A percentile compares a stretch with the other conserved stretches of the same genome.
Evolutionary conservation across 2,888 invertebrate genomes (phyloP).

Genomic region (Furcula furcula): DNA sequence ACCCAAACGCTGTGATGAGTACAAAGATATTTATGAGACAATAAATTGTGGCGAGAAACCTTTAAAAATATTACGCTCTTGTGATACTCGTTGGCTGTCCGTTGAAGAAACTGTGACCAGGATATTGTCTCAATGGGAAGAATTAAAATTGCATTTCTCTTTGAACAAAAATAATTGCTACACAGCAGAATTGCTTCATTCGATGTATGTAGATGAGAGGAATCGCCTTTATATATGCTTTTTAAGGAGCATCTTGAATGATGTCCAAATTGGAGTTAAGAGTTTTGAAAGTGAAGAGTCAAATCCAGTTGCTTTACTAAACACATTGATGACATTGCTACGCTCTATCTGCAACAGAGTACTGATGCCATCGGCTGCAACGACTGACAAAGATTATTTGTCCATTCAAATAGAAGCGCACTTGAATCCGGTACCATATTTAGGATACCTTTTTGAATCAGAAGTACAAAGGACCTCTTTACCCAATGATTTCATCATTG

Average conservation of each 20-base stretch:
- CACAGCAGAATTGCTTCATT: conserved; percentile 1
- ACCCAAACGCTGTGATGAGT: conserved; percentile 17
- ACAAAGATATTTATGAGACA: not conserved
- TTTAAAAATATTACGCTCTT: not conserved
- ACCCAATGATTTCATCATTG: too few species aligned
- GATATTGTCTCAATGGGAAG: conserved; percentile 2
- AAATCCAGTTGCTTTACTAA: too few species aligned
- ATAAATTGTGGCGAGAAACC: conserved; percentile 3
- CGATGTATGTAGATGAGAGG: not conserved
- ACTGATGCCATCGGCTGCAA: too few species aligned
- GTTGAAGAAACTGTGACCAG: conserved; percentile 1
- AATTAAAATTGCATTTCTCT: conserved; percentile 1
- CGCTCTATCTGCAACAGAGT: too few species aligned
- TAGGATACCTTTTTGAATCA: too few species aligned
- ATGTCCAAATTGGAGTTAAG: too few species aligned
- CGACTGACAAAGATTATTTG: too few species aligned
- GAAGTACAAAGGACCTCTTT: too few species aligned
- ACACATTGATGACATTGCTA: too few species aligned
- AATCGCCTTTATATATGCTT: conserved; percentile 1
- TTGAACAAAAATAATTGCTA: not conserved
- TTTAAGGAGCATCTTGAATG: not conserved
- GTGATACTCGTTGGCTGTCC: conserved; percentile 3
- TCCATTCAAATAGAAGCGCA: too few species aligned
- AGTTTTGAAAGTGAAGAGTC: too few species aligned
- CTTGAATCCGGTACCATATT: too few species aligned